Evolutionary conservation across 2,113 vertebrate species (phyloP), one percentile per base, ranked within the genome.

Genomic region (Actenoides hombroni): DNA sequence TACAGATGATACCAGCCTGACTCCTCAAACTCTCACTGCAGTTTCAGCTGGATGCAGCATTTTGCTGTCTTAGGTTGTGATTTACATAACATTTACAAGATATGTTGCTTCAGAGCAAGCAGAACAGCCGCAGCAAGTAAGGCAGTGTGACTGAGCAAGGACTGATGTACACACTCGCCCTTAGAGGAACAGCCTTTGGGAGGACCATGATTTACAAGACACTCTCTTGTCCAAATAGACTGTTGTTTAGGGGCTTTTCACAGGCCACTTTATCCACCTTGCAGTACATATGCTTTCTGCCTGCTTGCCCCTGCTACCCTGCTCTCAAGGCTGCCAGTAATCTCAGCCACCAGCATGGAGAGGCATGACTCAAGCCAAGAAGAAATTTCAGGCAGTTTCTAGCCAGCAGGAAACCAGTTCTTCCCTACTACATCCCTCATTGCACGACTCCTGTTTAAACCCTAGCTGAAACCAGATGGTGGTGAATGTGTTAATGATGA

Each of bases 151-250:
- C 68, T 51, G 42, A 84, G 42, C 40, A 19, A 79, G 48, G 48
- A 60, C 39, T 82, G 67, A 8, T 25, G 17, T 16, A 51, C 4
- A 31, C 23, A 0, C 1, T 1, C 0, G 1, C 17, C 68, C 64
- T 31, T 53, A 46, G 37, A 77, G 61, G 26, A 94, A 2, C 67
- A 86, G 79, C 68, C 54, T 88, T 85, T 2, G 2, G 21, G 59
- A 87, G 69, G 42, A 53, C 25, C 0, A 2, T 51, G 37, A 80
- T 85, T 95, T 85, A 59, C n/a, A 35, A 29, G 29, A 31, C 15
- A 2, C 28, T 48, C 14, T 57, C 37, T 42, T 40, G 35, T 35
- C 37, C 68, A 35, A 70, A 37, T 1, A 28, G 25, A 24, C 20
- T 10, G 65, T 42, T 63, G 26, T 8, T 73, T 46, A 0, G 0